Evolutionary conservation across 2,113 vertebrate species (phyloP).

Genomic region (Ceyx cyanopectus): DNA sequence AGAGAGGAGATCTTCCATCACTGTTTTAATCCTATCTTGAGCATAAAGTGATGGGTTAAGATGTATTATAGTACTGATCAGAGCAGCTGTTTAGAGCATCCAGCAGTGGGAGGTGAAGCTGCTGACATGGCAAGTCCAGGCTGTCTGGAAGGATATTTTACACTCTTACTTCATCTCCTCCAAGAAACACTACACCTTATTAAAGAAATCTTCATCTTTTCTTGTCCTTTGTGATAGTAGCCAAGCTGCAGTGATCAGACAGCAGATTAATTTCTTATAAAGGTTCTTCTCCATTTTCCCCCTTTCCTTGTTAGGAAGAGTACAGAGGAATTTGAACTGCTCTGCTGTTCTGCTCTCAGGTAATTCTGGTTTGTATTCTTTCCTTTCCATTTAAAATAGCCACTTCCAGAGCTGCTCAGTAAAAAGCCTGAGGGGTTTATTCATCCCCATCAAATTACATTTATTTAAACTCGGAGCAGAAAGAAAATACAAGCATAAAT

Average conservation of each 20-base stretch:
- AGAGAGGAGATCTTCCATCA: not conserved
- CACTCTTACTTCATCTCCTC: not conserved
- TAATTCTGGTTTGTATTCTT: not conserved
- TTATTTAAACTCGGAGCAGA: constrained; percentile 65
- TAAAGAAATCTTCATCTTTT: not conserved
- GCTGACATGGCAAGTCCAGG: not conserved
- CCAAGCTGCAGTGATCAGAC: not conserved
- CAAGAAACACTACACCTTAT: not conserved
- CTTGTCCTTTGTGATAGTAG: not conserved
- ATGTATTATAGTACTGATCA: not conserved
- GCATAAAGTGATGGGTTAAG: not conserved
- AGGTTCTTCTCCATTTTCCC: not conserved
- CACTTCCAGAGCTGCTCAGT: constrained; percentile 7
- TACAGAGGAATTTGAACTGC: not conserved
- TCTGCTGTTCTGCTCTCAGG: constrained; percentile 19
- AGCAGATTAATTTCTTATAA: not conserved
- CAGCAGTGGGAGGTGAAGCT: not conserved
- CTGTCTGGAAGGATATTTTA: not conserved
- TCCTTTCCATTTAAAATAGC: constrained; percentile 43
- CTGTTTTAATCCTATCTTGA: not conserved
- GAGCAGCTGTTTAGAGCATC: not conserved
- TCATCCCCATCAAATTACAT: constrained; percentile 67
- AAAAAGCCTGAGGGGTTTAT: constrained; percentile 50
- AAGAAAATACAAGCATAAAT: constrained; percentile 67
- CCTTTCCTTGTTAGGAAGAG: not conserved